A percentile compares a stretch with the other conserved stretches of the same genome.
Evolutionary conservation across 2,888 invertebrate genomes (phyloP).

Genomic region (Aleiodes leptofemur): DNA sequence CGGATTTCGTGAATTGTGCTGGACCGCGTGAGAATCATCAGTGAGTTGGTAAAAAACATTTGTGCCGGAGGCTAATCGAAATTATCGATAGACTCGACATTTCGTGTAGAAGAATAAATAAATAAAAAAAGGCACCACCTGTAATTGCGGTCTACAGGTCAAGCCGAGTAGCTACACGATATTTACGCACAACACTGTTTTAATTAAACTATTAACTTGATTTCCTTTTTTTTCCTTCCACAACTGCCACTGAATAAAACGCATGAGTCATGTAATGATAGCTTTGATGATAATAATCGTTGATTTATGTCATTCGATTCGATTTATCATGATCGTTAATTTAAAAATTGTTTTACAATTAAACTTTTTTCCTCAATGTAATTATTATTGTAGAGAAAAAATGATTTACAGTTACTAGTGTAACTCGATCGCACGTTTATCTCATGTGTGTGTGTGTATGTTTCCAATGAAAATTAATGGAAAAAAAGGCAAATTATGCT

Average conservation of each 20-base stretch:
- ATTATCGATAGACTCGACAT: slow-evolving; percentile 26
- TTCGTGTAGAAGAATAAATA: neutral
- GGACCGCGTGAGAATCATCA: slow-evolving; percentile 52
- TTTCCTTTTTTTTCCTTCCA: neutral
- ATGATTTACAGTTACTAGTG: neutral
- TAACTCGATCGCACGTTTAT: slow-evolving; percentile 17
- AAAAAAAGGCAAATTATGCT: slow-evolving; percentile 28
- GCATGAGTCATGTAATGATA: too few species aligned
- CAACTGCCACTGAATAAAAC: too few species aligned
- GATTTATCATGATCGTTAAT: too few species aligned
- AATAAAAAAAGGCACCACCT: slow-evolving; percentile 5
- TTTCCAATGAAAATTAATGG: neutral
- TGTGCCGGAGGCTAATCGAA: slow-evolving; percentile 22
- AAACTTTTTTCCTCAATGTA: too few species aligned
- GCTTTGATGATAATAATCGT: too few species aligned
- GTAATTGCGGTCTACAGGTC: neutral
- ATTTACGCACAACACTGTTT: slow-evolving; percentile 10
- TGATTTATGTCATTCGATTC: too few species aligned
- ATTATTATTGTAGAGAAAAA: too few species aligned
- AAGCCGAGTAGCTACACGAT: slow-evolving; percentile 11
- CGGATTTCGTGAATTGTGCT: too few species aligned
- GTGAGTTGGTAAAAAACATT: slow-evolving; percentile 22
- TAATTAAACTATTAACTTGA: neutral
- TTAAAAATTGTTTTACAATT: too few species aligned
- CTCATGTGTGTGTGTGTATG: neutral